Evolutionary conservation across 2,113 vertebrate genomes (phyloP), one percentile per base, ranked within the genome.

Genomic region (Ictalurus punctatus): DNA sequence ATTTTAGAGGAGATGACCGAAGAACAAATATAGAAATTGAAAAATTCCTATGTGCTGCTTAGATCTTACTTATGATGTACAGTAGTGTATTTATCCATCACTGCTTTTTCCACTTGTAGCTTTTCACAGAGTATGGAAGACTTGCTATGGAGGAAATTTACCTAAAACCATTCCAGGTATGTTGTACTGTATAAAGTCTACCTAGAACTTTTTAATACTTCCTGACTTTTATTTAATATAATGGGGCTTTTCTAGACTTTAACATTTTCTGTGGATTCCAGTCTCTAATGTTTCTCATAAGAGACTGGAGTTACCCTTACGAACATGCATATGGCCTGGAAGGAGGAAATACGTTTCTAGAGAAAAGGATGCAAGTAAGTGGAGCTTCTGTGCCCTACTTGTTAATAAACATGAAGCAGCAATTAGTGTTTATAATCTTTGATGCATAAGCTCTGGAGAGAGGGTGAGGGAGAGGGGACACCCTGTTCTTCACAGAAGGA

Each of bases 111-210:
- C 7, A 90, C 4, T 89, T 79, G 30, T 59, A 99, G 98, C 97
- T 99, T 91, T 99, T 99, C 94, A 99, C 98, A 92, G 98, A 99
- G 87, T 99, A 99, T 78, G 98, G 98, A 88, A 97, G 98, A 83
- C 96, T 99, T 91, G 98, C 98, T 89, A 98, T 99, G 98, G 98
- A 99, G 92, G 97, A 99, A 94, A 97, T 98, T 91, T 97, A 97
- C 90, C 95, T 95, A 91, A 99, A 99, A 91, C 98, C 98, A 30
- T 99, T 76, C 40, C 98, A 99, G 97, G 98, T 99, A 95, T 58
- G 52, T 34, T 81, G 1, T 3, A 40, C 9, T 44, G 34, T 2
- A 23, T n/a, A 19, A n/a, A 27, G 10, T 23, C 19, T 69, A 27
- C 3, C 7, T 52, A 9, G 13, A 67, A n/a, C 37, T 16, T 23